Evolutionary conservation across 2,797 vertebrate genomes (phyloP).

Genomic region (Leuciscus waleckii): DNA sequence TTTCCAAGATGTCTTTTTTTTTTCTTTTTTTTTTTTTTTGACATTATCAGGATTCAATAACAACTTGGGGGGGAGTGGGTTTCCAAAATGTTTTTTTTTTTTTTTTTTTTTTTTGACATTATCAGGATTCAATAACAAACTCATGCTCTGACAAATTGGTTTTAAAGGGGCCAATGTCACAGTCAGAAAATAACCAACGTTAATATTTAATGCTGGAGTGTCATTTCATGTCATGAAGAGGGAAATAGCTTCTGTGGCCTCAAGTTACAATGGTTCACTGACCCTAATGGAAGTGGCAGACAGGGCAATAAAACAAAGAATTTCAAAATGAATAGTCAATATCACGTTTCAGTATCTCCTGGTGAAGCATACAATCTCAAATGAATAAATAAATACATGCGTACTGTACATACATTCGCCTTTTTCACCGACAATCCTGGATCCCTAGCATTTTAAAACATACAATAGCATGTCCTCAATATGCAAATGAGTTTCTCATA

Average conservation of each 20-base stretch:
- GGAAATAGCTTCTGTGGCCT: conserved; percentile 62
- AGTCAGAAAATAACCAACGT: conserved; percentile 64
- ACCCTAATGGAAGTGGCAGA: conserved; percentile 56
- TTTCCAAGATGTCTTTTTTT: conserved; percentile 19
- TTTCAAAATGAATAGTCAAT: conserved; percentile 19
- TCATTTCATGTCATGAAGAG: conserved; percentile 62
- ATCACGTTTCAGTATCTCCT: conserved; percentile 16
- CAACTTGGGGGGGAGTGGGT: conserved; percentile 39
- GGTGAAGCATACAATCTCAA: conserved; percentile 5
- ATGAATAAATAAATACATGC: conserved; percentile 19
- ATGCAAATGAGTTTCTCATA: conserved; percentile 21
- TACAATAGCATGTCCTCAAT: neutral
- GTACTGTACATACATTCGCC: neutral
- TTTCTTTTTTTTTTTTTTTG: conserved; percentile 23
- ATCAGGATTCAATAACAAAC: conserved; percentile 62
- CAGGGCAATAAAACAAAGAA: conserved; percentile 54
- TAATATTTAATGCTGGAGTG: conserved; percentile 73
- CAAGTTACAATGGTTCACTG: conserved; percentile 61
- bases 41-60: conserved; percentile 61
- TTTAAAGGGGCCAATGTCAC: conserved; percentile 45
- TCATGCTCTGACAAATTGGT: conserved; percentile 48
- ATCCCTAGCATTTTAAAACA: conserved; percentile 5
- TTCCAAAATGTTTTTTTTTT: conserved; percentile 16
- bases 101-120: conserved; percentile 46
- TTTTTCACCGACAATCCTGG: neutral